phyloP scores from a whole-genome alignment of 2,113 vertebrate species.

The Carassius gibelio region DNA sequence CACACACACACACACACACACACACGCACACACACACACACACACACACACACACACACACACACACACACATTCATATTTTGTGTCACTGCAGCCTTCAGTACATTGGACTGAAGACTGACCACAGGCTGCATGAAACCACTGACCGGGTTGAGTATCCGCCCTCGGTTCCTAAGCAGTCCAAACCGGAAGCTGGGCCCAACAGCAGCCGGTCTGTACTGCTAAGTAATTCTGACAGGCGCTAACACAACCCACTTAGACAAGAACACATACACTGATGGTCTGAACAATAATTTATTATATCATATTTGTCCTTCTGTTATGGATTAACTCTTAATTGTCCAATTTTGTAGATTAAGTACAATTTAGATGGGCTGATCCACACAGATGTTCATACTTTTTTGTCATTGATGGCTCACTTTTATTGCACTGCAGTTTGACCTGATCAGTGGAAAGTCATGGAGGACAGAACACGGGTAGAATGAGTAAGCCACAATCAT shows the following conservation, averaged over 20 bases:
- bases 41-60: constrained; percentile 35
- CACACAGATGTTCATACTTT: not conserved
- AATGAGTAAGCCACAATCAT: constrained; percentile 40
- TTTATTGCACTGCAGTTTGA: not conserved
- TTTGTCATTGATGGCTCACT: not conserved
- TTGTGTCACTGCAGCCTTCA: constrained; percentile 50
- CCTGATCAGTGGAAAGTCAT: constrained; percentile 28
- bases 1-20: constrained; percentile 40
- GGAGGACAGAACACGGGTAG: constrained; percentile 1
- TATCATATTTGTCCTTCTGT: not conserved
- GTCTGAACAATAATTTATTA: not conserved
- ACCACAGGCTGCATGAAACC: constrained; percentile 59
- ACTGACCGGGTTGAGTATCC: constrained; percentile 59
- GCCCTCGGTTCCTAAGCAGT: constrained; percentile 44
- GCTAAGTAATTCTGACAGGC: constrained; percentile 42
- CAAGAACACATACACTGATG: not conserved
- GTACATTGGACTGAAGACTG: constrained; percentile 51
- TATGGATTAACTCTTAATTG: not conserved
- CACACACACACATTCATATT: constrained; percentile 36
- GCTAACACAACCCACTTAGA: not conserved
- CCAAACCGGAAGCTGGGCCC: constrained; percentile 47
- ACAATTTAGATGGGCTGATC: not conserved
- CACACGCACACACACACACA: constrained; percentile 34
- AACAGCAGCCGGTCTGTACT: constrained; percentile 23
- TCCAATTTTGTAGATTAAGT: not conserved